These are phyloP conservation scores for Orchestes rusci DNA, from an alignment of 2,888 invertebrate species.

Conservation along the genomic window DNA sequence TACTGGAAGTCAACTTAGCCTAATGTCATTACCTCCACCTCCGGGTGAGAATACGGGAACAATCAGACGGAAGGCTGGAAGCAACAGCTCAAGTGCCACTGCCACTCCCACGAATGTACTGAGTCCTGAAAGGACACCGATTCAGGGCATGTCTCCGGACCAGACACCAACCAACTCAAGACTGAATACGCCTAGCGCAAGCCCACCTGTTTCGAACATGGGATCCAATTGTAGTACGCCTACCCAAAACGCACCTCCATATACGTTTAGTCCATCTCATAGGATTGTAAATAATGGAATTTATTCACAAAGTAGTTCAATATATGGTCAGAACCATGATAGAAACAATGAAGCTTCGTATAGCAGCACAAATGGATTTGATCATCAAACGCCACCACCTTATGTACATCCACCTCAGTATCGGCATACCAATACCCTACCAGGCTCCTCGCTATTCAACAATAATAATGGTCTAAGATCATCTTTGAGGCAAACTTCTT, in stretches of 20 bases:
- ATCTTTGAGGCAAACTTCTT: constrained; percentile 39
- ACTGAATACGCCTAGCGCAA: constrained; percentile 38
- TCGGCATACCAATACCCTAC: constrained; percentile 39
- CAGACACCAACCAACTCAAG: constrained; percentile 45
- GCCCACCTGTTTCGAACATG: constrained; percentile 39
- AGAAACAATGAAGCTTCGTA: constrained; percentile 27
- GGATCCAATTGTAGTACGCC: constrained; percentile 41
- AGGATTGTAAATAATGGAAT: constrained; percentile 24
- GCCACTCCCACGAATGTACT: constrained; percentile 45
- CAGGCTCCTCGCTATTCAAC: constrained; percentile 31
- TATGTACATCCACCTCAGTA: constrained; percentile 40
- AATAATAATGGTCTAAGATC: constrained; percentile 38
- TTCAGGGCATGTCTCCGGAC: constrained; percentile 39
- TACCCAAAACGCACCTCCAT: constrained; percentile 38
- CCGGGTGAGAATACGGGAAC: constrained; percentile 49
- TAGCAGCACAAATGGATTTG: constrained; percentile 28
- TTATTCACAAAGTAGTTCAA: constrained; percentile 22
- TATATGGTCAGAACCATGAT: constrained; percentile 34
- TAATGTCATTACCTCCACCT: constrained; percentile 68
- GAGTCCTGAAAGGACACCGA: constrained; percentile 41
- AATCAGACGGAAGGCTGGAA: constrained; percentile 42
- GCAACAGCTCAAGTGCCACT: constrained; percentile 32
- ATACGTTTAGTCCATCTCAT: constrained; percentile 37
- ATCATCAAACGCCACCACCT: constrained; percentile 41
- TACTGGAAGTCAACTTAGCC: constrained; percentile 62